A percentile compares a stretch with the other conserved stretches of the same genome.
Conservation (phyloP, 2,888 invertebrate species). For the Yponomeuta evonymella region DNA sequence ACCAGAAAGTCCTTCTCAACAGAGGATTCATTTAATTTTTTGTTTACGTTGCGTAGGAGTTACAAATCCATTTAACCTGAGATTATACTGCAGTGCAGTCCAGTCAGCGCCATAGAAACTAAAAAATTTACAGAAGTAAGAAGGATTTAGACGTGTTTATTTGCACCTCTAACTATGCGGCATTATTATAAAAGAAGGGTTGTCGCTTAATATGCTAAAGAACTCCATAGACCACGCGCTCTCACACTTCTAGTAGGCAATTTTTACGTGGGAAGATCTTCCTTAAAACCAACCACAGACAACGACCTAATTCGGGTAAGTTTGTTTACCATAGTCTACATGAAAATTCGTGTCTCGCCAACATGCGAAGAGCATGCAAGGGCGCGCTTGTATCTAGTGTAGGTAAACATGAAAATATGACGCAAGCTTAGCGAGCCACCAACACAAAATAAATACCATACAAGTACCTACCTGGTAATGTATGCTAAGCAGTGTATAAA, state of each 20-base stretch:
- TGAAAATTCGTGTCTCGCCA: not conserved
- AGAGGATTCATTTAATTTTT: not conserved
- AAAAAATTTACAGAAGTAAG: not conserved
- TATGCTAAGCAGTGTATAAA: not conserved
- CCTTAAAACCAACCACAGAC: not conserved
- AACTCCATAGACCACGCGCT: too few species aligned
- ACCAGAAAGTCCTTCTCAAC: not conserved
- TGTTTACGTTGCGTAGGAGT: not conserved
- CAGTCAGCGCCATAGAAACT: not conserved
- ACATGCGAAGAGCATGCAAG: conserved; percentile 34
- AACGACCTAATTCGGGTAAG: not conserved
- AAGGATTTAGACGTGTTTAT: too few species aligned
- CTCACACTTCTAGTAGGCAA: too few species aligned
- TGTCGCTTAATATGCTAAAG: too few species aligned
- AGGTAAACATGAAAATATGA: conserved; percentile 44
- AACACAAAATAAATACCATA: conserved; percentile 29
- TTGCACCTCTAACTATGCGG: too few species aligned
- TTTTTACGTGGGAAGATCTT: not conserved
- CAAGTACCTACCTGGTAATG: not conserved
- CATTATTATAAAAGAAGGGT: too few species aligned
- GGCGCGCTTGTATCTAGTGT: conserved; percentile 32
- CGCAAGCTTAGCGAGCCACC: conserved; percentile 46
- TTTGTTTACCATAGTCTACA: not conserved
- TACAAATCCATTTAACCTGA: not conserved
- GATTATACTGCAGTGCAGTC: not conserved